phyloP scores from a whole-genome alignment of 2,797 vertebrate species.

The Eremophila alpestris region DNA sequence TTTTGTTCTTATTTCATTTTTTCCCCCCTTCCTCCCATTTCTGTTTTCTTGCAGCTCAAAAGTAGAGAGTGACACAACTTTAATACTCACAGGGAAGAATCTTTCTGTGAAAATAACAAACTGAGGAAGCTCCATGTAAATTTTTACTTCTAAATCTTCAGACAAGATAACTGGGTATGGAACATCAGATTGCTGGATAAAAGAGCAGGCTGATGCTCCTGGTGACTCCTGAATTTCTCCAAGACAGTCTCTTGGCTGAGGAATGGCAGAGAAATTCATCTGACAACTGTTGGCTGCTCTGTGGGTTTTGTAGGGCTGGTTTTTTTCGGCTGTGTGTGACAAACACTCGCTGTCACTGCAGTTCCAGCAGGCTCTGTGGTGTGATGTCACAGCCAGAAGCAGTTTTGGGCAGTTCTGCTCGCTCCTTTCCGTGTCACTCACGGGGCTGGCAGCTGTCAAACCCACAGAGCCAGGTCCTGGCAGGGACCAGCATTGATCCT shows the following conservation, averaged over 20 bases:
- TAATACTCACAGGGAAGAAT: background rate
- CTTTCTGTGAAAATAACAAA: background rate
- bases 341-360: background rate
- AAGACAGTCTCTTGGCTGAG: background rate
- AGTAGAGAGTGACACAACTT: background rate
- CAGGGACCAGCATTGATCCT: background rate
- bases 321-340: background rate
- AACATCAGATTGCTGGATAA: background rate
- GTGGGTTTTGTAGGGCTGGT: background rate
- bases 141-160: background rate
- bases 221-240: background rate
- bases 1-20: background rate
- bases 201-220: background rate
- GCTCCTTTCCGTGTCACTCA: background rate
- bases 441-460: background rate
- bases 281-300: background rate
- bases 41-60: background rate
- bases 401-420: background rate
- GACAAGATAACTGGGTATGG: background rate
- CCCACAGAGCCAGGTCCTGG: background rate
- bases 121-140: background rate
- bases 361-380: background rate
- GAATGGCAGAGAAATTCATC: background rate
- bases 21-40: fast-evolving
- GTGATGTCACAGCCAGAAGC: fast-evolving